phyloP scores from a whole-genome alignment of 2,888 invertebrate genomes.

The Rhimphoctona megacephalus region DNA sequence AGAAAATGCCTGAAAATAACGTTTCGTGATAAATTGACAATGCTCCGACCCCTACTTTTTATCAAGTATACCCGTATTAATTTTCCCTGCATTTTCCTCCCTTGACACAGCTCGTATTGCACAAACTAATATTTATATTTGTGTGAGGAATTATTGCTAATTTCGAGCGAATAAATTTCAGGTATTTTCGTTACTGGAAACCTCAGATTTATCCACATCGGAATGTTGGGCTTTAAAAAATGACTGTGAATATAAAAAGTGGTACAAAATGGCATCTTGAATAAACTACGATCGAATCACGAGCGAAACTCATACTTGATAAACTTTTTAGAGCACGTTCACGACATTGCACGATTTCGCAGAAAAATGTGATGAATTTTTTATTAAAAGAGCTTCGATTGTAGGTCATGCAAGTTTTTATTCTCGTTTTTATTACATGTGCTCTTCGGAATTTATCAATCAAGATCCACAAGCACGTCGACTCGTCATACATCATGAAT shows the following conservation, averaged over 20 bases:
- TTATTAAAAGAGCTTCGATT: neutral
- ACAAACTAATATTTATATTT: neutral
- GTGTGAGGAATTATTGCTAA: neutral
- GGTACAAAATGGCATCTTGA: neutral
- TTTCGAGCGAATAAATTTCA: neutral
- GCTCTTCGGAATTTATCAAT: constrained; percentile 1
- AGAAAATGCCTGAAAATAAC: constrained; percentile 34
- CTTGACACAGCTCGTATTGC: neutral
- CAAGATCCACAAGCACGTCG: neutral
- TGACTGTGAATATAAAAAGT: too few species aligned
- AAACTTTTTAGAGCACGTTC: neutral
- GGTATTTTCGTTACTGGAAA: neutral
- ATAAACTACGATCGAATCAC: neutral
- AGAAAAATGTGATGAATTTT: neutral
- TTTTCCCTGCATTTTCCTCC: neutral
- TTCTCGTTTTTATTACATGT: neutral
- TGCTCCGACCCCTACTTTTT: constrained; percentile 25
- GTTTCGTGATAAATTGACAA: constrained; percentile 52
- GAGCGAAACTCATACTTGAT: neutral
- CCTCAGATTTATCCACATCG: neutral
- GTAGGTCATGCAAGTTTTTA: neutral
- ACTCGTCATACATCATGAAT: neutral
- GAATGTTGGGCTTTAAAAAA: neutral
- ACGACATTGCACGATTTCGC: neutral
- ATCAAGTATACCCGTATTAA: constrained; percentile 37